Evolutionary conservation across 2,797 vertebrate genomes (phyloP).

Genomic region (Pangasius larnaudii): DNA sequence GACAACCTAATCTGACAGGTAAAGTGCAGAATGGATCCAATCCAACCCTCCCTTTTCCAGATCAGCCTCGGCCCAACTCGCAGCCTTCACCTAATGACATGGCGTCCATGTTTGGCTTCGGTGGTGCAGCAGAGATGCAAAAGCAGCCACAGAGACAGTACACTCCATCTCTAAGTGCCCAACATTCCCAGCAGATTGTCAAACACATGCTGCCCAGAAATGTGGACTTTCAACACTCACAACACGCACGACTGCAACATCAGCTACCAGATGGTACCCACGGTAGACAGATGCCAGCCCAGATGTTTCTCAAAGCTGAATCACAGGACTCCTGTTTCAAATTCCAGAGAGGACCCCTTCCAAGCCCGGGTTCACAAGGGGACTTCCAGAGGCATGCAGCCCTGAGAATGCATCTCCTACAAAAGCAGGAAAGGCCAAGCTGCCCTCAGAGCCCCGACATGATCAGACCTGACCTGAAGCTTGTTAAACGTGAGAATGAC

Average conservation of each 20-base stretch:
- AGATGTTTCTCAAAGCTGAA: slow-evolving; percentile 74
- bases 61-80: slow-evolving; percentile 64
- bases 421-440: slow-evolving; percentile 86
- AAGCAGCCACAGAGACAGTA: slow-evolving; percentile 68
- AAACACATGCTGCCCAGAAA: slow-evolving; percentile 69
- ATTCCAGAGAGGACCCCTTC: slow-evolving; percentile 72
- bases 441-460: slow-evolving; percentile 74
- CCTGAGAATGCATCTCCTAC: slow-evolving; percentile 87
- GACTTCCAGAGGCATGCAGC: slow-evolving; percentile 89
- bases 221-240: slow-evolving; percentile 68
- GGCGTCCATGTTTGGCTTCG: slow-evolving; percentile 60
- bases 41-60: slow-evolving; percentile 61
- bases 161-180: slow-evolving; percentile 74
- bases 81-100: slow-evolving; percentile 73
- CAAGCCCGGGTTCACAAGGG: slow-evolving; percentile 70
- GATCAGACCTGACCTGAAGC: slow-evolving; percentile 67
- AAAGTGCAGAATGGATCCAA: slow-evolving; percentile 62
- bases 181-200: slow-evolving; percentile 72
- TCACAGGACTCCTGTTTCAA: slow-evolving; percentile 69
- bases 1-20: slow-evolving; percentile 54
- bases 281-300: slow-evolving; percentile 70
- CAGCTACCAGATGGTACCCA: slow-evolving; percentile 73
- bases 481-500: slow-evolving; percentile 84
- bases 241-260: slow-evolving; percentile 69
- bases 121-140: slow-evolving; percentile 64